phyloP scores from a whole-genome alignment of 2,113 vertebrate species.

The Melanocharis versteri region DNA sequence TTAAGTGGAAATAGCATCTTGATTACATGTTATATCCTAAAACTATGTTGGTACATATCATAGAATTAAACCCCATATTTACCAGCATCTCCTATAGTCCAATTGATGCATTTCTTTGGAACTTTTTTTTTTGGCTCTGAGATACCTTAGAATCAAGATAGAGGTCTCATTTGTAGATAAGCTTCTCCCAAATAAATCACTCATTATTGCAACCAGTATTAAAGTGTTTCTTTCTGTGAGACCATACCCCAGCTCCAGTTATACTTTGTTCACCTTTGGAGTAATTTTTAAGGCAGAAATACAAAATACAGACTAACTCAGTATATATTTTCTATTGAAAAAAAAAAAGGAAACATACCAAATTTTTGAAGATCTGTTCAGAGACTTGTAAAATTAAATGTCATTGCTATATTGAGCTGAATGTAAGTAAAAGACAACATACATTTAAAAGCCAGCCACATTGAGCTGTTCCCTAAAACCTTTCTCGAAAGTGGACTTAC shows the following conservation, averaged over 20 bases:
- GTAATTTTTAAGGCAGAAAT: not conserved
- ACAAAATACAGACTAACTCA: not conserved
- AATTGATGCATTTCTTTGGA: not conserved
- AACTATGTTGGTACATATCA: not conserved
- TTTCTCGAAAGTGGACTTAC: not conserved
- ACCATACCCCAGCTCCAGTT: not conserved
- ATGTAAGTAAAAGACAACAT: not conserved
- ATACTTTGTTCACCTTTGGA: not conserved
- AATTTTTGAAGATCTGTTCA: not conserved
- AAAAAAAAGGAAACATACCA: fast-evolving
- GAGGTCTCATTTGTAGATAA: not conserved
- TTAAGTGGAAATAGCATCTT: not conserved
- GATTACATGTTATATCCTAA: not conserved
- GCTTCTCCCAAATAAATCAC: not conserved
- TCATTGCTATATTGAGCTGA: not conserved
- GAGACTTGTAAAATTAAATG: not conserved
- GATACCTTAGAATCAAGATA: not conserved
- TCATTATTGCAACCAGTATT: not conserved
- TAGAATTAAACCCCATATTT: not conserved
- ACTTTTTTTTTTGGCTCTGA: not conserved
- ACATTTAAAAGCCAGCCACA: not conserved
- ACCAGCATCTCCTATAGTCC: not conserved
- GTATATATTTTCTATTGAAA: not conserved
- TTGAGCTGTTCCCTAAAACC: fast-evolving
- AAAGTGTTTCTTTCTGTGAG: not conserved